phyloP scores from a whole-genome alignment of 2,888 invertebrate species.

The Ormyrus labotus region DNA sequence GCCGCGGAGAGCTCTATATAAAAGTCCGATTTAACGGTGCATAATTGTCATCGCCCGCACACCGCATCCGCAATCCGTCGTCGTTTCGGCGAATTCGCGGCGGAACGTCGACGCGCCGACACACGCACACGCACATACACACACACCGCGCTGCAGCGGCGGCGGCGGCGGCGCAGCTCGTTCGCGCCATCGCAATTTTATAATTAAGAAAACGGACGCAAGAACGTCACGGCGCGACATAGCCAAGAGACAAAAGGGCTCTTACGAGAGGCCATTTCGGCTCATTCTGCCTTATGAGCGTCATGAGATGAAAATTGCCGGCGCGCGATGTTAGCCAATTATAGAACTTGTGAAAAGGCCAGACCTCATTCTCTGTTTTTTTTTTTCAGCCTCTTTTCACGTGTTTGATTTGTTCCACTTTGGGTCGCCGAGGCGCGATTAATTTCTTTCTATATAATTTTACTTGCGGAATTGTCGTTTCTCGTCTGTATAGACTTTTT shows the following conservation, averaged over 20 bases:
- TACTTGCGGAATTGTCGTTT: too few species aligned
- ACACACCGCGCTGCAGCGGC: too few species aligned
- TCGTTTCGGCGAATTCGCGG: conserved; percentile 40
- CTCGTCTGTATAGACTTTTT: background rate
- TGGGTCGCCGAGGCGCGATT: background rate
- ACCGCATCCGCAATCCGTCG: conserved; percentile 26
- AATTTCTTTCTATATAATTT: too few species aligned
- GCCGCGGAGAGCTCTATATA: background rate
- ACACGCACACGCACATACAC: background rate
- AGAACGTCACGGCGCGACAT: conserved; percentile 41
- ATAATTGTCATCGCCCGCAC: background rate
- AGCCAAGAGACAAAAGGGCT: conserved; percentile 52
- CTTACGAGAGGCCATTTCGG: conserved; percentile 45
- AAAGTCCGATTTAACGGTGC: conserved; percentile 7
- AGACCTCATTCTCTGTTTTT: background rate
- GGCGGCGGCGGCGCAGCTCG: background rate
- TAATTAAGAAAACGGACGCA: conserved; percentile 53
- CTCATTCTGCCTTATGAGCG: conserved; percentile 48
- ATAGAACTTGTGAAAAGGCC: conserved; percentile 47
- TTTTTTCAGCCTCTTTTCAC: conserved; percentile 6
- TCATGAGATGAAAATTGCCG: conserved; percentile 49
- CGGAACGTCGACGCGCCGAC: conserved; percentile 16
- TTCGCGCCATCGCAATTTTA: conserved; percentile 50
- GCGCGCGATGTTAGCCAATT: conserved; percentile 62
- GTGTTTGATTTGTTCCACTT: background rate